These are phyloP conservation scores for Cephalopterus ornatus DNA, from an alignment of 2,113 vertebrate genomes.

Conservation along the genomic window DNA sequence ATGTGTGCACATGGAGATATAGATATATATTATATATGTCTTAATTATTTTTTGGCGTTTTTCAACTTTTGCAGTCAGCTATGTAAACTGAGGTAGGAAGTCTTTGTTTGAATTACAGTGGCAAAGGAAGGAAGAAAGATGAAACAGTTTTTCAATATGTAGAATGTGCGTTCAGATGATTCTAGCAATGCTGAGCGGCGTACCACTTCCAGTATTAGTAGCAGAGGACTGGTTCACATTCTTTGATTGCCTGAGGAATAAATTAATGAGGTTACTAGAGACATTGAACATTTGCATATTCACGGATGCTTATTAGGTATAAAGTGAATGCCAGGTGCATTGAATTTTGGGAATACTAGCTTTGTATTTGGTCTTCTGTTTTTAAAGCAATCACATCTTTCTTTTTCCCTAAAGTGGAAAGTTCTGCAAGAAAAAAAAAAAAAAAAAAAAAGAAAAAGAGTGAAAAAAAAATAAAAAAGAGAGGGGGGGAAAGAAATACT, in stretches of 20 bases:
- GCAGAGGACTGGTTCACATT: conserved; percentile 73
- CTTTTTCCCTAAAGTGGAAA: conserved; percentile 44
- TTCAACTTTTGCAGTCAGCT: conserved; percentile 53
- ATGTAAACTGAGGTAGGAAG: conserved; percentile 61
- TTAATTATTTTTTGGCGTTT: conserved; percentile 43
- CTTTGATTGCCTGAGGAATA: conserved; percentile 82
- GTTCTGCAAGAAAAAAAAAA: background rate
- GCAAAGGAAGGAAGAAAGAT: conserved; percentile 58
- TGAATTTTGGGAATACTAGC: conserved; percentile 73
- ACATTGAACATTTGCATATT: conserved; percentile 80
- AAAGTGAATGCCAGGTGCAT: conserved; percentile 79
- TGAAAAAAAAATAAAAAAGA: too few relatives aligned
- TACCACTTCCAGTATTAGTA: conserved; percentile 65
- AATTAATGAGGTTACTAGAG: conserved; percentile 83
- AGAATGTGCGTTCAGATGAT: conserved; percentile 59
- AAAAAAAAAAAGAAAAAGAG: background rate
- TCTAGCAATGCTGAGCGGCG: conserved; percentile 38
- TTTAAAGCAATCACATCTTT: conserved; percentile 63
- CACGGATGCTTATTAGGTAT: conserved; percentile 80
- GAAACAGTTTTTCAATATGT: conserved; percentile 68
- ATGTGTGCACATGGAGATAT: background rate
- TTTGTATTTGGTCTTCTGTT: conserved; percentile 54
- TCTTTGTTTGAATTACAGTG: conserved; percentile 70
- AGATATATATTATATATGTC: background rate
- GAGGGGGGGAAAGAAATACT: too few relatives aligned